Conservation (phyloP, 2,888 invertebrate genomes). For the Agrochola lychnidis region DNA sequence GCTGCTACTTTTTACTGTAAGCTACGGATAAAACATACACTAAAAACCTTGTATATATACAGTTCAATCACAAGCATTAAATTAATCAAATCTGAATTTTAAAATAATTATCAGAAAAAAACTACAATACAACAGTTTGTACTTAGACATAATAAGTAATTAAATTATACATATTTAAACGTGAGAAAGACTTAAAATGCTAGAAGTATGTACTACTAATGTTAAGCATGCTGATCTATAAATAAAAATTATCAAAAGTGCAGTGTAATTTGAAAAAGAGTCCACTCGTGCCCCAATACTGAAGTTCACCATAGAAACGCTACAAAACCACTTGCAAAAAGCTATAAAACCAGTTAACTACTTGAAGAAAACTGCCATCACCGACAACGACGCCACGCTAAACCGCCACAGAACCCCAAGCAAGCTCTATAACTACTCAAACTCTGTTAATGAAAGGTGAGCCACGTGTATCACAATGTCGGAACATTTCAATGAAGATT, state of each 20-base stretch:
- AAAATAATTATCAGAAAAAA: slow-evolving; percentile 1
- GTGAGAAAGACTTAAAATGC: slow-evolving; percentile 49
- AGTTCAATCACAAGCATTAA: slow-evolving; percentile 49
- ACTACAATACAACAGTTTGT: slow-evolving; percentile 26
- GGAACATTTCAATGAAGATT: slow-evolving; percentile 54
- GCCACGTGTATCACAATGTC: slow-evolving; percentile 65
- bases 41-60: slow-evolving; percentile 48
- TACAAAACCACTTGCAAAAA: slow-evolving; percentile 65
- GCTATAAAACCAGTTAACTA: slow-evolving; percentile 61
- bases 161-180: slow-evolving; percentile 57
- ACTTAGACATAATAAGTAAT: slow-evolving; percentile 45
- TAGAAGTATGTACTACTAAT: slow-evolving; percentile 57
- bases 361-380: slow-evolving; percentile 75
- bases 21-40: slow-evolving; percentile 43
- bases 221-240: slow-evolving; percentile 63
- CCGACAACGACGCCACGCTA: slow-evolving; percentile 76
- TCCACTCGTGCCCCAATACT: slow-evolving; percentile 56
- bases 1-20: slow-evolving; percentile 44
- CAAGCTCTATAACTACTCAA: slow-evolving; percentile 85
- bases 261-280: slow-evolving; percentile 52
- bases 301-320: slow-evolving; percentile 59
- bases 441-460: slow-evolving; percentile 79
- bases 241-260: slow-evolving; percentile 58
- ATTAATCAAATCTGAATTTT: slow-evolving; percentile 1
- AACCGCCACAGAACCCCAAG: slow-evolving; percentile 84